These are phyloP conservation scores for Cantharis rufa DNA, from an alignment of 2,888 invertebrate species.

Conservation along the genomic window DNA sequence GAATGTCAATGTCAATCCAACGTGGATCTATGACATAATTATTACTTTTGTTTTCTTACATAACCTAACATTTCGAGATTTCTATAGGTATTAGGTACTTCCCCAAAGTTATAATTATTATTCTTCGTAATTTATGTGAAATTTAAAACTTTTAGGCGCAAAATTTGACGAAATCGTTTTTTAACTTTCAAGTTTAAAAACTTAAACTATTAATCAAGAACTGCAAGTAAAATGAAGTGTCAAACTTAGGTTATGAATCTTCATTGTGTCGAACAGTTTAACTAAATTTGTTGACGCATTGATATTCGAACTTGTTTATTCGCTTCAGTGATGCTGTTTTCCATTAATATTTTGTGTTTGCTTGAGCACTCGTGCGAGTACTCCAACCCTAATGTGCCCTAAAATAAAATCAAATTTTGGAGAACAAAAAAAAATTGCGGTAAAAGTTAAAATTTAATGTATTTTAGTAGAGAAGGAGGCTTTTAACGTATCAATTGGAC, in stretches of 20 bases:
- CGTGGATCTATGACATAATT: too few species aligned
- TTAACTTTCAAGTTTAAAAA: neutral
- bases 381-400: neutral
- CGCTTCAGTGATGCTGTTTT: neutral
- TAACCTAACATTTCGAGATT: neutral
- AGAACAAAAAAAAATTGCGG: neutral
- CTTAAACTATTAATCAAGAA: neutral
- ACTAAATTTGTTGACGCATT: neutral
- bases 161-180: neutral
- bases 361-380: neutral
- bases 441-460: neutral
- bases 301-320: neutral
- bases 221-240: neutral
- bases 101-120: too few species aligned
- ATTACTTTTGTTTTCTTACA: neutral
- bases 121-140: too few species aligned
- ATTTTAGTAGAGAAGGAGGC: neutral
- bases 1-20: too few species aligned
- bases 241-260: neutral
- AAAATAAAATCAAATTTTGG: neutral
- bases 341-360: neutral
- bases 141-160: neutral
- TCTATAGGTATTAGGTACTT: too few species aligned
- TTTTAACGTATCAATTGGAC: neutral
- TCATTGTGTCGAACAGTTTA: neutral